Evolutionary conservation across 1,140 invertebrate species (phyloP).

Genomic region (Psix sp.): DNA sequence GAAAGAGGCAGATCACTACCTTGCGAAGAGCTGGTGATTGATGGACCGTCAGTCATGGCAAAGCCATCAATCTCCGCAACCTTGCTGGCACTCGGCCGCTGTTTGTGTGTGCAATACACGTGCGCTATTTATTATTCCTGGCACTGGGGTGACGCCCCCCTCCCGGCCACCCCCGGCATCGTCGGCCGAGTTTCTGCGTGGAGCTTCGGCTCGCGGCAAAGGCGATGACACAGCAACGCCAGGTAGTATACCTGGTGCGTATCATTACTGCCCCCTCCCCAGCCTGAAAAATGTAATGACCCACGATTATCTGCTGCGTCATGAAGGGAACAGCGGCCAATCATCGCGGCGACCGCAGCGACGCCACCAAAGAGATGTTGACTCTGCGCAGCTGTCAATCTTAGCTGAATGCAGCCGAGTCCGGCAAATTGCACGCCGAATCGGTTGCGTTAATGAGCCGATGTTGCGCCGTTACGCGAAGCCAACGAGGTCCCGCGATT

Average conservation of each 20-base stretch:
- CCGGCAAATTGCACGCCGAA: background rate
- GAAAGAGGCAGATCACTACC: constrained; percentile 43
- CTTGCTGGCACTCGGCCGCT: constrained; percentile 35
- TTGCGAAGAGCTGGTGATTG: constrained; percentile 68
- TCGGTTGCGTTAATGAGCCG: constrained; percentile 25
- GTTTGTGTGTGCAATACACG: constrained; percentile 49
- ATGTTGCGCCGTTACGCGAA: background rate
- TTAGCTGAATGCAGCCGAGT: constrained; percentile 17
- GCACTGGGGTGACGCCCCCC: constrained; percentile 59
- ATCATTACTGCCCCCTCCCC: constrained; percentile 18
- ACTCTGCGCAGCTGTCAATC: constrained; percentile 57
- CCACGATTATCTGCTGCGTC: constrained; percentile 70
- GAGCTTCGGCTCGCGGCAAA: constrained; percentile 60
- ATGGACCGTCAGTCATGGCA: constrained; percentile 76
- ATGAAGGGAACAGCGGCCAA: constrained; percentile 72
- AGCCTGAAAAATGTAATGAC: constrained; percentile 27
- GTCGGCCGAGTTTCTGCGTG: constrained; percentile 9
- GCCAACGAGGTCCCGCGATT: too few relatives aligned
- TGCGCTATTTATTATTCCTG: constrained; percentile 74
- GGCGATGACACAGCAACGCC: constrained; percentile 69
- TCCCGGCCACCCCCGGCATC: too few relatives aligned
- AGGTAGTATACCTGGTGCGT: constrained; percentile 48
- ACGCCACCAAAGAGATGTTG: constrained; percentile 37
- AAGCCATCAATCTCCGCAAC: constrained; percentile 74
- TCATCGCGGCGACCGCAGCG: constrained; percentile 47